Conservation (phyloP, 92 coral and sea anemone genomes). For the Desmophyllum pertusum region DNA sequence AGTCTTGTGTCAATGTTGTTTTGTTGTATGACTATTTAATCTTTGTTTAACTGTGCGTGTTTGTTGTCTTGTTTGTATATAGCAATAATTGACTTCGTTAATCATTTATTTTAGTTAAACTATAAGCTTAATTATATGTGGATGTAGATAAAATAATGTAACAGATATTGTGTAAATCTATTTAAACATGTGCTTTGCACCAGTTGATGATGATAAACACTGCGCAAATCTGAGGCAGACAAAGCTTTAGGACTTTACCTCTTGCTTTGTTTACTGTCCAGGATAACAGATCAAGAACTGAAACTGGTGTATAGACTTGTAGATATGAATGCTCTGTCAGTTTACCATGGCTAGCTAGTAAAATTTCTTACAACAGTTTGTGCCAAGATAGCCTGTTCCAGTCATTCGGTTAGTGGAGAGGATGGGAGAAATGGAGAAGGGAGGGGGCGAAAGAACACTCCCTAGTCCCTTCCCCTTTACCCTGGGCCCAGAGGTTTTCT, state of each 20-base stretch:
- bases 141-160: not conserved
- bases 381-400: no score
- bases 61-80: not conserved
- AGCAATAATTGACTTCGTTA: not conserved
- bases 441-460: no score
- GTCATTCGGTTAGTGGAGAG: no score
- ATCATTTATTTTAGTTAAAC: not conserved
- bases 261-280: conserved; percentile 33
- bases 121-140: not conserved
- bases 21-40: not conserved
- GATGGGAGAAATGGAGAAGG: no score
- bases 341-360: not conserved
- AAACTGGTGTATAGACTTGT: conserved; percentile 47
- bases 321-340: not conserved
- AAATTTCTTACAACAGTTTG: no score
- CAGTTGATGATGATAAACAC: conserved; percentile 96
- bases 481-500: no score
- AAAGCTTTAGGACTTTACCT: conserved; percentile 1
- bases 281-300: conserved; percentile 69
- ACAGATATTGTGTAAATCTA: not conserved
- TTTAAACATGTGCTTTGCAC: conserved; percentile 38
- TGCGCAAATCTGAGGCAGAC: conserved; percentile 91
- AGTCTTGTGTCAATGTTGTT: not conserved
- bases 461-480: no score
- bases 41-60: not conserved